Evolutionary conservation across 2,797 vertebrate genomes (phyloP).

Genomic region (Liasis olivaceus): DNA sequence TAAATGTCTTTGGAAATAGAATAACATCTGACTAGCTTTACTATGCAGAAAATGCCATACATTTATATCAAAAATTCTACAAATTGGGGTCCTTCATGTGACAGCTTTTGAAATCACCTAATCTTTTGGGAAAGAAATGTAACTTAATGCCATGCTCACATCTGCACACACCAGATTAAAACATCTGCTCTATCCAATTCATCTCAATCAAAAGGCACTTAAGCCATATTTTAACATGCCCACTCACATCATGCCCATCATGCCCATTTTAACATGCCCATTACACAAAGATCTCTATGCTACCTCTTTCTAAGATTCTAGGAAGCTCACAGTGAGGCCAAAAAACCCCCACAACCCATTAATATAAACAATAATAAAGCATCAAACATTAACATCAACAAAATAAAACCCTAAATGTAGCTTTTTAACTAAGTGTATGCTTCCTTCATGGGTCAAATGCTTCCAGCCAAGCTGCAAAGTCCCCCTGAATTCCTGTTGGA

Average conservation of each 20-base stretch:
- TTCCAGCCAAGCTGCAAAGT: background rate
- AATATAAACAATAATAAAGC: background rate
- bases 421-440: background rate
- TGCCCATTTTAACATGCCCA: background rate
- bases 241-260: background rate
- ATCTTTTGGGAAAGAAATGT: background rate
- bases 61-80: background rate
- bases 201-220: background rate
- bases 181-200: background rate
- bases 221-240: background rate
- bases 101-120: background rate
- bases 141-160: background rate
- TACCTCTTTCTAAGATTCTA: background rate
- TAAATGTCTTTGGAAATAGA: background rate
- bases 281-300: background rate
- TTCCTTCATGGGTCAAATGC: background rate
- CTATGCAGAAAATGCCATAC: background rate
- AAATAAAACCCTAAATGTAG: background rate
- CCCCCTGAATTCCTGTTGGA: background rate
- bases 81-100: background rate
- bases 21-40: background rate
- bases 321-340: no score
- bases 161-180: background rate
- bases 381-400: background rate
- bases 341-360: no score